These are phyloP conservation scores for Gobionotothen gibberifrons DNA, from an alignment of 2,797 vertebrate species.

Conservation along the genomic window DNA sequence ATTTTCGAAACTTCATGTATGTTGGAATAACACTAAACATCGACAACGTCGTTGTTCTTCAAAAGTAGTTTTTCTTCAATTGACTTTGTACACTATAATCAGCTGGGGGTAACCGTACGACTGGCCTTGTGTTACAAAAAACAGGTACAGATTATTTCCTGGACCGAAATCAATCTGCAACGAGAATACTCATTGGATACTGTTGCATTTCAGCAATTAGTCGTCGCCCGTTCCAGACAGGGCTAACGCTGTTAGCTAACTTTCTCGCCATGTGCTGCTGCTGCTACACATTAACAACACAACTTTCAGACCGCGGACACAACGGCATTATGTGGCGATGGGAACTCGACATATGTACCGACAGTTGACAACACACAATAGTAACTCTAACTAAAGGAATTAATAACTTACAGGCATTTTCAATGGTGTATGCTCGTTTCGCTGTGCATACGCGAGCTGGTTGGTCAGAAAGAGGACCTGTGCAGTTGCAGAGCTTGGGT, in stretches of 20 bases:
- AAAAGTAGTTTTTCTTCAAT: not conserved
- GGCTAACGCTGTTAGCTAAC: constrained; percentile 49
- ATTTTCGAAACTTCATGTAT: not conserved
- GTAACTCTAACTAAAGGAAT: not conserved
- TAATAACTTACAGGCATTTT: constrained; percentile 80
- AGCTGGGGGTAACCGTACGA: not conserved
- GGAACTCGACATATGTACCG: not conserved
- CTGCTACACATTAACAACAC: constrained; percentile 11
- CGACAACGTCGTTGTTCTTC: not conserved
- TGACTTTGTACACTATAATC: not conserved
- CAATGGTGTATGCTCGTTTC: constrained; percentile 18
- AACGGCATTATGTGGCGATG: not conserved
- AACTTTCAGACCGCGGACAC: not conserved
- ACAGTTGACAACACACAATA: not conserved
- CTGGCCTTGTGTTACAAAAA: not conserved
- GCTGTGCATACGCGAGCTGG: constrained; percentile 46
- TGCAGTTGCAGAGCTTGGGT: not conserved
- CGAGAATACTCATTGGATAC: not conserved
- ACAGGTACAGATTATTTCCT: not conserved
- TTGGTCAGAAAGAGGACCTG: not conserved
- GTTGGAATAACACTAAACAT: not conserved
- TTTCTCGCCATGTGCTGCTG: constrained; percentile 34
- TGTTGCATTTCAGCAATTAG: constrained; percentile 47
- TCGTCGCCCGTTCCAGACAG: constrained; percentile 6
- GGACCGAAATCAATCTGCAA: not conserved